Conservation (phyloP, 2,888 invertebrate genomes). For the Syrphus vitripennis region DNA sequence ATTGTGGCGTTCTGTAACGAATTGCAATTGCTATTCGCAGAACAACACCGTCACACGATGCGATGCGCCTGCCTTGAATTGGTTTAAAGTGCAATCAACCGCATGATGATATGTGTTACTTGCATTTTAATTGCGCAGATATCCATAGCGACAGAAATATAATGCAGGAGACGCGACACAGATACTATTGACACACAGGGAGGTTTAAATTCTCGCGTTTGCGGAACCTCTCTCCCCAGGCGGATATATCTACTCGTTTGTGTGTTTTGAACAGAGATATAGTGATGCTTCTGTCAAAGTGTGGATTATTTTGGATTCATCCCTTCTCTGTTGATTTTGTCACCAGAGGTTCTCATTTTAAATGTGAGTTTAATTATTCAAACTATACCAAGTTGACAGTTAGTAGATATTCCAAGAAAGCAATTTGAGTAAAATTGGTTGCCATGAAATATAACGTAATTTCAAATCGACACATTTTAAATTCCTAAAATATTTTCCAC, state of each 20-base stretch:
- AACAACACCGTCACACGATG: slow-evolving; percentile 9
- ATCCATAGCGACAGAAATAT: not conserved
- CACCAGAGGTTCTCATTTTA: not conserved
- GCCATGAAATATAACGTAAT: too few relatives aligned
- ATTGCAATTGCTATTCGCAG: not conserved
- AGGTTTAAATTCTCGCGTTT: not conserved
- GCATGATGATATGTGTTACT: slow-evolving; percentile 45
- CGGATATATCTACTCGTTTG: not conserved
- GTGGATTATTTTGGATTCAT: not conserved
- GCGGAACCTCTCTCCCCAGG: not conserved
- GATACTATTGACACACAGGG: not conserved
- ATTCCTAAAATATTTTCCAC: too few relatives aligned
- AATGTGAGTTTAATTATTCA: not conserved
- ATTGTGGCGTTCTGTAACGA: slow-evolving; percentile 24
- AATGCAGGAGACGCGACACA: not conserved
- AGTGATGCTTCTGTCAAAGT: not conserved
- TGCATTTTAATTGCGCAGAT: slow-evolving; percentile 44
- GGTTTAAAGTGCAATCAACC: slow-evolving; percentile 59
- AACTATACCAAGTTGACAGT: too few relatives aligned
- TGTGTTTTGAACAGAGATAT: too few relatives aligned
- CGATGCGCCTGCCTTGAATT: slow-evolving; percentile 35
- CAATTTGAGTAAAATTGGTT: not conserved
- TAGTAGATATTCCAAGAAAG: too few relatives aligned
- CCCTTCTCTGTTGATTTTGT: not conserved
- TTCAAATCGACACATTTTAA: too few relatives aligned